Evolutionary conservation across 2,888 invertebrate genomes (phyloP).

Genomic region (Didymodactylos carnosus): DNA sequence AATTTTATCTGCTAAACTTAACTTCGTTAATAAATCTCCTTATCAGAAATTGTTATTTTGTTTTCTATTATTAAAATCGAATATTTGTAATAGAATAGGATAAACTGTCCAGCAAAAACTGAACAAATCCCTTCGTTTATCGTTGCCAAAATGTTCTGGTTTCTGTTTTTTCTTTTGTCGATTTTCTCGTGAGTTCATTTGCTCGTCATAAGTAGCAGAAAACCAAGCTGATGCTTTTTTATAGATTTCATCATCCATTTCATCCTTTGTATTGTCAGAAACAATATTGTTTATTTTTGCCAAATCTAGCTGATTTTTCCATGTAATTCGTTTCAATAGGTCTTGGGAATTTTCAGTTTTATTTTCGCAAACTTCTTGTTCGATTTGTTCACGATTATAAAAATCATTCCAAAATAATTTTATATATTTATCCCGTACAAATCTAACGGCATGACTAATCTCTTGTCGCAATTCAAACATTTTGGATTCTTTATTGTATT

Average conservation of each 20-base stretch:
- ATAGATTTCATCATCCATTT: background rate
- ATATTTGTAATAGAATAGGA: background rate
- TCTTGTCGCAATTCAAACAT: background rate
- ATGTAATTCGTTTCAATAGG: background rate
- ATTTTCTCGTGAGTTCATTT: background rate
- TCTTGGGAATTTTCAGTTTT: background rate
- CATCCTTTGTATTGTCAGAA: background rate
- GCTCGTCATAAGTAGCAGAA: background rate
- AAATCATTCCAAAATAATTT: background rate
- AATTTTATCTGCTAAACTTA: too few species aligned
- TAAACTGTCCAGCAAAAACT: background rate
- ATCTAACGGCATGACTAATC: background rate
- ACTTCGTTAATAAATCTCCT: too few species aligned
- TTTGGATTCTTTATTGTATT: background rate
- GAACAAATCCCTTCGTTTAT: background rate
- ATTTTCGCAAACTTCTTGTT: too few species aligned
- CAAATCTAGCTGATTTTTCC: background rate
- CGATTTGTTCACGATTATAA: too few species aligned
- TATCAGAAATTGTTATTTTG: too few species aligned
- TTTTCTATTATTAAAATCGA: too few species aligned
- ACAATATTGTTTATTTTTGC: background rate
- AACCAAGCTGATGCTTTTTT: background rate
- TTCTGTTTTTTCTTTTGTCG: background rate
- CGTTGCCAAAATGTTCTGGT: background rate
- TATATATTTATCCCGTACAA: background rate